Evolutionary conservation across 2,888 invertebrate species (phyloP).

Genomic region (Boloria selene): DNA sequence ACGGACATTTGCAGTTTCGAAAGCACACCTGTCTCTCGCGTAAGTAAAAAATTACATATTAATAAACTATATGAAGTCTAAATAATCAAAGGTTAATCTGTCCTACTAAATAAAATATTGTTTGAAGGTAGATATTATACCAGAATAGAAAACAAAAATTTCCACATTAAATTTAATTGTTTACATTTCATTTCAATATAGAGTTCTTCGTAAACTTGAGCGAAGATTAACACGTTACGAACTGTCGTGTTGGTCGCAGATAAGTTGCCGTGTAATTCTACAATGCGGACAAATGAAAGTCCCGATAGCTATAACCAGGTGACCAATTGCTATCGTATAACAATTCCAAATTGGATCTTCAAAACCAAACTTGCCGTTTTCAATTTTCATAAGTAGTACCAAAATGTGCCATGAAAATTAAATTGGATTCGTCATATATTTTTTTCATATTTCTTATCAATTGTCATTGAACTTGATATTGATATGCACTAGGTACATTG

Average conservation of each 20-base stretch:
- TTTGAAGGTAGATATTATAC: no score
- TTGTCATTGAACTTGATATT: not conserved
- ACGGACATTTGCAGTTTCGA: constrained; percentile 92
- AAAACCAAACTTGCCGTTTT: constrained; percentile 32
- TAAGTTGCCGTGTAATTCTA: constrained; percentile 64
- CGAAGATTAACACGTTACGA: constrained; percentile 56
- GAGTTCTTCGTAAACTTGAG: constrained; percentile 43
- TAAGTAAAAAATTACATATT: constrained; percentile 81
- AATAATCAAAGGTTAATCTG: no score
- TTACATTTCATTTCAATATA: constrained; percentile 49
- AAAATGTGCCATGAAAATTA: not conserved
- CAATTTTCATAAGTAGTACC: not conserved
- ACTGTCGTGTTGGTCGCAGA: constrained; percentile 58
- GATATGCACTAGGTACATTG: not conserved
- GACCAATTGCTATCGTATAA: constrained; percentile 19
- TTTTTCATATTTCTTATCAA: not conserved
- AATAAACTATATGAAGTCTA: no score
- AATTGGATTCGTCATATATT: not conserved
- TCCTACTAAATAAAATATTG: not conserved
- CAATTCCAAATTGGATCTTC: constrained; percentile 28
- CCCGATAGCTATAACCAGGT: constrained; percentile 33
- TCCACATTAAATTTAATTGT: constrained; percentile 14
- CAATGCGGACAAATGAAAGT: constrained; percentile 64
- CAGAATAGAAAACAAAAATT: not conserved
- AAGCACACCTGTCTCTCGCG: constrained; percentile 95